Evolutionary conservation across 2,797 vertebrate species (phyloP), one percentile per base, ranked within the genome.

Genomic region (Pelodytes ibericus): DNA sequence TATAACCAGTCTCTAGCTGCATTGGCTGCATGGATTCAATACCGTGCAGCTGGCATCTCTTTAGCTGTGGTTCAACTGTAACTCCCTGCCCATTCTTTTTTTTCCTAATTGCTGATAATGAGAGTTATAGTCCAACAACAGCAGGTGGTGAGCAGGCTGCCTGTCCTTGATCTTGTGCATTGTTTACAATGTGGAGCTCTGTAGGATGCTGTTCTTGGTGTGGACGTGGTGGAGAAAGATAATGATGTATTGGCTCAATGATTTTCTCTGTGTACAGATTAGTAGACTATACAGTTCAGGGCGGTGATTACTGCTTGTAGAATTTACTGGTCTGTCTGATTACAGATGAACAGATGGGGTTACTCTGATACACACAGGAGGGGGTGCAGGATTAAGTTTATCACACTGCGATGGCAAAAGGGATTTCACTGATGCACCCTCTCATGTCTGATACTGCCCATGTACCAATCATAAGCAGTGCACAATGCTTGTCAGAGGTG

Each of bases 361-460:
- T 64, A 26, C 39, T 64, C n/a, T 63, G 60, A 41, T 36, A 63
- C 49, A 58, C 57, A 59, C 18, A 47, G 51, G 51, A 68, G 64
- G 44, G 53, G 30, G 65, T 9, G 33, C 65, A 62, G 44, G 18
- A 29, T 33, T 18, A 62, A 29, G 18, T 13, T 47, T n/a, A 47
- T 33, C 62, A 47, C 16, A 13, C 36, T 4, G 30, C 7, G 8
- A 25, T 61, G 74, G 65, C 51, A 74, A 69, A 20, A 39, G 58
- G 44, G 41, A 44, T 29, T 41, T 56, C 58, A 39, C 57, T 10
- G 20, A 29, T 16, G 53, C 26, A 15, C 16, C 29, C 27, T 5
- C 36, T 29, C 29, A 29, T 18, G 2, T 27, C 1, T 36, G 18
- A 36, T 25, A 20, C 39, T 36, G 60, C 60, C n/a, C 36, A 20